phyloP scores from a whole-genome alignment of 1,140 invertebrate genomes.

The Agrypnia vestita region DNA sequence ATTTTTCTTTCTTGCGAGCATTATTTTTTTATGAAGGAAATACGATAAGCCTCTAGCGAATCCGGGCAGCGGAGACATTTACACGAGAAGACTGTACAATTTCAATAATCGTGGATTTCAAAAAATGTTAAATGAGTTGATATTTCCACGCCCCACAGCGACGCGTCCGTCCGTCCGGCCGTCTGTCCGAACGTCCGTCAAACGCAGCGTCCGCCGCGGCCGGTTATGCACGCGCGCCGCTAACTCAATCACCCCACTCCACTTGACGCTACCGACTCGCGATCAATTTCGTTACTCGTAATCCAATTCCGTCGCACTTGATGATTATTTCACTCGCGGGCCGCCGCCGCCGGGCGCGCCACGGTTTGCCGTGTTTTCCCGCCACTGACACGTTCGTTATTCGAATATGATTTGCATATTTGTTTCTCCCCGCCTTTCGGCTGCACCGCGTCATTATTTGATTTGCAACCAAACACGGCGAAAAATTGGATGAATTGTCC shows the following conservation, averaged over 20 bases:
- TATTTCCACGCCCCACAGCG: too few species aligned
- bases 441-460: not conserved
- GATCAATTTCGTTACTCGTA: conserved; percentile 52
- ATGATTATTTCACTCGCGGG: conserved; percentile 45
- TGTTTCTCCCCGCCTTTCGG: not conserved
- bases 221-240: conserved; percentile 1
- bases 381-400: conserved; percentile 40
- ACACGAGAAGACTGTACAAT: too few species aligned
- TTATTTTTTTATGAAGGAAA: too few species aligned
- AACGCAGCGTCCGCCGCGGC: not conserved
- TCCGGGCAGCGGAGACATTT: too few species aligned
- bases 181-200: not conserved
- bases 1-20: too few species aligned
- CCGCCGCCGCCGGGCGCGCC: conserved; percentile 21
- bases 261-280: conserved; percentile 31
- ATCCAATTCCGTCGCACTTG: conserved; percentile 43
- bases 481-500: conserved; percentile 27
- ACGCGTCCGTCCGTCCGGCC: too few species aligned
- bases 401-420: conserved; percentile 40
- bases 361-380: conserved; percentile 32
- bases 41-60: too few species aligned
- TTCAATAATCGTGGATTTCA: too few species aligned
- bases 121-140: too few species aligned
- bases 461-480: conserved; percentile 28
- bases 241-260: conserved; percentile 41